phyloP scores from a whole-genome alignment of 2,113 vertebrate genomes.

The Prolemur simus region DNA sequence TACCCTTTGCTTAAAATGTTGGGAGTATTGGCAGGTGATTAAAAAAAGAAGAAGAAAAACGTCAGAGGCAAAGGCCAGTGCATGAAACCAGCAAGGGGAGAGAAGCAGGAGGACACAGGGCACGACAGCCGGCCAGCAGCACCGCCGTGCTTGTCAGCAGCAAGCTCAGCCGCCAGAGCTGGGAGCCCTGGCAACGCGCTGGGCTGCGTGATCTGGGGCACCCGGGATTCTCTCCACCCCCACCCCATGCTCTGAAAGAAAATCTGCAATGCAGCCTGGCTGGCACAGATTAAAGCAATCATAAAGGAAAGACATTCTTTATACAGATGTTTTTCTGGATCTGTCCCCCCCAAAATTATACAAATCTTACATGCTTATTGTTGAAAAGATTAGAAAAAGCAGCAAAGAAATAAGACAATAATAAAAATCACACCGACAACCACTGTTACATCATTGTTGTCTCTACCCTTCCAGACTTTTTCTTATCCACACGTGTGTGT shows the following conservation, averaged over 20 bases:
- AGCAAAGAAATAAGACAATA: neutral
- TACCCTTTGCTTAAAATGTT: slow-evolving; percentile 52
- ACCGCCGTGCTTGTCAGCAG: neutral
- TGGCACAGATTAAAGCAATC: neutral
- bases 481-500: neutral
- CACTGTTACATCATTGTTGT: neutral
- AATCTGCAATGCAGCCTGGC: neutral
- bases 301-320: neutral
- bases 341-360: neutral
- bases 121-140: neutral
- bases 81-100: neutral
- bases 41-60: neutral
- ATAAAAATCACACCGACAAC: neutral
- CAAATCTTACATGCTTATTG: neutral
- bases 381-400: neutral
- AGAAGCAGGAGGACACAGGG: neutral
- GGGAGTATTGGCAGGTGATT: neutral
- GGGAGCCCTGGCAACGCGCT: neutral
- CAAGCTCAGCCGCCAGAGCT: neutral
- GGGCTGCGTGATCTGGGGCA: neutral
- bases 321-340: neutral
- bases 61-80: neutral
- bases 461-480: neutral
- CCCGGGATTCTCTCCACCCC: neutral
- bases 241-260: neutral